Evolutionary conservation across 2,113 vertebrate species (phyloP).

Genomic region (Xyrauchen texanus): DNA sequence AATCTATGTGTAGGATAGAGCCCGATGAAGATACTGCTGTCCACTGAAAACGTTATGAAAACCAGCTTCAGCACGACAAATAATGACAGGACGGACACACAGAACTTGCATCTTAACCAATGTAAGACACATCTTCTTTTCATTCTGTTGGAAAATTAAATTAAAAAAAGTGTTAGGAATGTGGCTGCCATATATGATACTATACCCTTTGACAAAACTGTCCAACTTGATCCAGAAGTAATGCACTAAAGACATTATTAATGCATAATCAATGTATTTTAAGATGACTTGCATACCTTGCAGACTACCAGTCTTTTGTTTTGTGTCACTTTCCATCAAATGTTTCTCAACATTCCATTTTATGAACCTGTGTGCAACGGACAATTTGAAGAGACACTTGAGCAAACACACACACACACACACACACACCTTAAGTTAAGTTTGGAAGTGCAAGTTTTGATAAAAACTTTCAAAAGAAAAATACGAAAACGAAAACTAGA

Average conservation of each 20-base stretch:
- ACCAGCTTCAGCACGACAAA: slow-evolving; percentile 61
- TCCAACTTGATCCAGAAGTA: too few species aligned
- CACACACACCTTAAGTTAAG: too few species aligned
- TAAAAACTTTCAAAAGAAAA: too few species aligned
- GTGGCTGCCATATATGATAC: background rate
- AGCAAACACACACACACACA: too few species aligned
- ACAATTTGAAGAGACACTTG: too few species aligned
- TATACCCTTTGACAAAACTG: too few species aligned
- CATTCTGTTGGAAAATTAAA: slow-evolving; percentile 78
- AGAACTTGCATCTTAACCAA: slow-evolving; percentile 71
- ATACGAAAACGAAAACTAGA: too few species aligned
- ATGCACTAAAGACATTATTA: too few species aligned
- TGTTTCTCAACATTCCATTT: slow-evolving; percentile 3
- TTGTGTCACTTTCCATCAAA: slow-evolving; percentile 52
- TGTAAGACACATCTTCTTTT: slow-evolving; percentile 65
- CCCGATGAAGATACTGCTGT: slow-evolving; percentile 69
- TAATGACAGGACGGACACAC: slow-evolving; percentile 54
- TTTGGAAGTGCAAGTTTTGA: too few species aligned
- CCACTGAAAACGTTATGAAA: slow-evolving; percentile 59
- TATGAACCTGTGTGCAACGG: too few species aligned
- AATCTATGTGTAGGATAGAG: slow-evolving; percentile 69
- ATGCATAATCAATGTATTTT: background rate
- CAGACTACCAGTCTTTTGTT: slow-evolving; percentile 40
- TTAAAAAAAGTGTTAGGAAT: background rate
- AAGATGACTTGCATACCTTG: slow-evolving; percentile 56